phyloP scores from a whole-genome alignment of 2,888 invertebrate species.

The Erebia palarica region DNA sequence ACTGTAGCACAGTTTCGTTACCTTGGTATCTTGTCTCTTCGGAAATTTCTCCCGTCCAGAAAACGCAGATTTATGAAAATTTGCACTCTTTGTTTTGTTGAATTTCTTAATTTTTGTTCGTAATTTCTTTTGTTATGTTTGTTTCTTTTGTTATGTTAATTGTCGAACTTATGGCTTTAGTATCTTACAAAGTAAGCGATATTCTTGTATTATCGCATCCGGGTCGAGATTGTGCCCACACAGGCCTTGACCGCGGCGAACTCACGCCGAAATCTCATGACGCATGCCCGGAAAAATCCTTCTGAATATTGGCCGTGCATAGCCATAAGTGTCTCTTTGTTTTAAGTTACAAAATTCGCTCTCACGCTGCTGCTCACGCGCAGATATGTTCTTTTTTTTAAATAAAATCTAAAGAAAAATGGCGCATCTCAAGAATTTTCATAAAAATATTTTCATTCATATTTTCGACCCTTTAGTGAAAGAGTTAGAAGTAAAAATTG shows the following conservation, averaged over 20 bases:
- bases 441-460: neutral
- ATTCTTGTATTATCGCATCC: slow-evolving; percentile 51
- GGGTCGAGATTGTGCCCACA: slow-evolving; percentile 73
- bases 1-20: neutral
- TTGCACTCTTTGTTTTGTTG: neutral
- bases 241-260: slow-evolving; percentile 76
- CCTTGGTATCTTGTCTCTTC: neutral
- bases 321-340: slow-evolving; percentile 14
- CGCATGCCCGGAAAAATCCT: slow-evolving; percentile 42
- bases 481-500: neutral
- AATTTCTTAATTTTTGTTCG: no score
- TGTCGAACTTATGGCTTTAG: neutral
- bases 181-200: neutral
- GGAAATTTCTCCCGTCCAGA: neutral
- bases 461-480: neutral
- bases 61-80: neutral
- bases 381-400: neutral
- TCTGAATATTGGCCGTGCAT: slow-evolving; percentile 11
- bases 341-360: neutral
- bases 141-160: no score
- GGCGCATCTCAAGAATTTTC: no score
- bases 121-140: neutral
- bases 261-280: slow-evolving; percentile 50
- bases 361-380: neutral
- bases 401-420: neutral